A percentile compares a stretch with the other conserved stretches of the same genome.
phyloP scores from a whole-genome alignment of 2,888 invertebrate genomes.

The Melanophora roralis region DNA sequence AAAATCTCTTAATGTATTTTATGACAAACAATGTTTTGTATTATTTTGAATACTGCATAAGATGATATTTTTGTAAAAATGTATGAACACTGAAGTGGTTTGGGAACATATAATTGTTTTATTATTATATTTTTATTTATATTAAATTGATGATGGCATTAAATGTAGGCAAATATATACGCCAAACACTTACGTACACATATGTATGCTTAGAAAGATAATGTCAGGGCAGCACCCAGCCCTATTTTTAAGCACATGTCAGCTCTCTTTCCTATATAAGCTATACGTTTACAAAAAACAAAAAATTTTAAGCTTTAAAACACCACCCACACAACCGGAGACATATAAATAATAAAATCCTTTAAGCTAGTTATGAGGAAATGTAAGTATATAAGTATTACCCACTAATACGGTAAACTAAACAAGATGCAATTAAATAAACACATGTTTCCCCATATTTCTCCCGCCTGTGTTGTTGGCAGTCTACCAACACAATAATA shows the following conservation, averaged over 20 bases:
- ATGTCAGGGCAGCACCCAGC: not conserved
- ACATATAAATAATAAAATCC: not conserved
- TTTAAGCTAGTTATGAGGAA: slow-evolving; percentile 31
- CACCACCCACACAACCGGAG: not conserved
- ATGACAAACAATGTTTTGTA: not conserved
- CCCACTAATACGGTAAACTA: slow-evolving; percentile 7
- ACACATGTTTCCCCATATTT: slow-evolving; percentile 33
- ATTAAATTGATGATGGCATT: not conserved
- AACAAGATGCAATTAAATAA: slow-evolving; percentile 13
- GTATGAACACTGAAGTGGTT: not conserved
- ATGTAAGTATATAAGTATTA: slow-evolving; percentile 31
- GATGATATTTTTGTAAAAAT: not conserved
- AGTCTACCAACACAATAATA: slow-evolving; percentile 42
- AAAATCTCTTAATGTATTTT: not conserved
- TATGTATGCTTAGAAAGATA: not conserved
- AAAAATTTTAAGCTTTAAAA: not conserved
- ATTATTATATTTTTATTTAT: not conserved
- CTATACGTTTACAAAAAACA: not conserved
- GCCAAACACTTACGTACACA: not conserved
- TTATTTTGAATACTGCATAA: not conserved
- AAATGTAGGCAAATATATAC: not conserved
- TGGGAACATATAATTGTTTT: slow-evolving; percentile 8
- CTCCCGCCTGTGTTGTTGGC: slow-evolving; percentile 33
- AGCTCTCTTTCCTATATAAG: slow-evolving; percentile 1
- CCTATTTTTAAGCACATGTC: not conserved